Evolutionary conservation across 2,888 invertebrate species (phyloP), one percentile per base, ranked within the genome.

Genomic region (Leptopilina myrica): DNA sequence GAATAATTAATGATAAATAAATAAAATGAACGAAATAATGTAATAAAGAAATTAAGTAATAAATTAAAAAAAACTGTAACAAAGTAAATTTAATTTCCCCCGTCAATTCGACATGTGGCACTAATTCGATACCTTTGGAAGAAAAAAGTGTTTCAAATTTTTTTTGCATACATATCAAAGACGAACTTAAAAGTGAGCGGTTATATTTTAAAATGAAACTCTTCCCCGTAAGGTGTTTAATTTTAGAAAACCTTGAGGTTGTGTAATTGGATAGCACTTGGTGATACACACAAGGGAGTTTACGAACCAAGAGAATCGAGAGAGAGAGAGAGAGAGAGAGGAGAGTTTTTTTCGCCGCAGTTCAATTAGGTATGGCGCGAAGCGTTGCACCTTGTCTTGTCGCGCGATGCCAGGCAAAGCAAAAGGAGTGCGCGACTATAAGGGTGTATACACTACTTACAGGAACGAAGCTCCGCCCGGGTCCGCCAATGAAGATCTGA

Each of bases 401-500:
- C 73, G 73, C 73, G 73, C 56, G 56, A 53, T 69, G 12, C 67
- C 20, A 49, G 53, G 26, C 49, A 26, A 69, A 69, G 53, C 49
- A 53, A 69, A 69, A 49, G 49, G 69, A 53, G 69, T 53, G 69
- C 53, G 69, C 49, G 20, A 20, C 49, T 26, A 49, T 14, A 53
- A 26, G 14, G 69, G 26, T 53, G 69, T 69, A 43, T 43, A 43
- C 43, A 69, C 49, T 26, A 49, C 53, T 73, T 56, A 73, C 73
- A 73, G 73, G 8, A 56, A 56, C 56, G 73, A 73, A 73, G 73
- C 73, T 73, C 73, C 73, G 73, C 77, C 65, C 77, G 78, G 46
- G 80, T 86, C 86, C 85, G 84, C 86, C 87, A 88, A 90, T 88
- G 87, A 89, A 88, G 87, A 88, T 86, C 85, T 85, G 85, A 86